These are phyloP conservation scores for Cataglyphis altisquamis DNA, from an alignment of 2,888 invertebrate genomes.

Conservation along the genomic window DNA sequence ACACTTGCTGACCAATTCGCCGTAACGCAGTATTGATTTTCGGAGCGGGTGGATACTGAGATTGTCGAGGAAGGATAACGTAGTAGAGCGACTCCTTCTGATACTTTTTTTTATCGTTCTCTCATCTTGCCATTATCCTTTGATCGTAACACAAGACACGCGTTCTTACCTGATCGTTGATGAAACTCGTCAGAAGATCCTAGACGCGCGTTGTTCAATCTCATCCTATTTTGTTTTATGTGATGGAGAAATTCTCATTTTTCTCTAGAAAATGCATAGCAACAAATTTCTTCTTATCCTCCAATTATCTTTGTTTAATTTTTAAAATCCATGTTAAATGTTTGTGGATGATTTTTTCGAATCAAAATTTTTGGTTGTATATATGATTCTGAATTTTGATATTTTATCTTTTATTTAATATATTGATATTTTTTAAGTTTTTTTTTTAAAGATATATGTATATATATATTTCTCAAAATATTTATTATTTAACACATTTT, in stretches of 20 bases:
- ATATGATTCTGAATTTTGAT: not conserved
- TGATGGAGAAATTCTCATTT: not conserved
- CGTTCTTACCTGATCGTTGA: not conserved
- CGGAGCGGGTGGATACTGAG: conserved; percentile 73
- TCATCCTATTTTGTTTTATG: not conserved
- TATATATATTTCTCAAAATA: not conserved
- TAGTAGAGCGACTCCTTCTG: not conserved
- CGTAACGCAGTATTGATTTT: conserved; percentile 79
- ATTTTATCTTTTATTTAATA: conserved; percentile 2
- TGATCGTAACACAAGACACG: conserved; percentile 38
- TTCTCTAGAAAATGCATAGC: not conserved
- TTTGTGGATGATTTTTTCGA: not conserved
- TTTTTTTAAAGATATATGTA: not conserved
- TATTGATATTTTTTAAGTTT: not conserved
- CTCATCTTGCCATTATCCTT: conserved; percentile 34
- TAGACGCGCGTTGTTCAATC: not conserved
- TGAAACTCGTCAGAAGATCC: not conserved
- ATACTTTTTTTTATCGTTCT: conserved; percentile 27
- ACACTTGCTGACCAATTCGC: conserved; percentile 66
- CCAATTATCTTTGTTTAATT: not conserved
- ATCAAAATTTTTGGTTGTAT: not conserved
- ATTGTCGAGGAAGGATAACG: conserved; percentile 53
- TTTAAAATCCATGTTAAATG: not conserved
- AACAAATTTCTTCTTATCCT: not conserved
- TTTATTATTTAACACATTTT: conserved; percentile 17